Evolutionary conservation across 2,113 vertebrate genomes (phyloP), one percentile per base, ranked within the genome.

Genomic region (Halichoerus grypus): DNA sequence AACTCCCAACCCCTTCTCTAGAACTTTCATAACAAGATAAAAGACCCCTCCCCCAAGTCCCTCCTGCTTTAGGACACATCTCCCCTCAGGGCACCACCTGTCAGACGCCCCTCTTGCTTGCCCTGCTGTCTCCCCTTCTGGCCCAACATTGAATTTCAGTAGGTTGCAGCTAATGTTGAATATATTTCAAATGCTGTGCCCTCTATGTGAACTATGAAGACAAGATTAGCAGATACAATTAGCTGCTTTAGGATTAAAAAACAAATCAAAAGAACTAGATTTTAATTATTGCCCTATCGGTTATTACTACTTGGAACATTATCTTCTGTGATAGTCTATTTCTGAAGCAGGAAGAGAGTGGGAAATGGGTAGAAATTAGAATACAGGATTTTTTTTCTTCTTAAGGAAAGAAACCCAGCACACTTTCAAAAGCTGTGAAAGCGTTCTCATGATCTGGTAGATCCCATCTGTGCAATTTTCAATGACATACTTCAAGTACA

Each of bases 381-480:
- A 93, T 65, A 89, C 39, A 86, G 51, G 18, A 21, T 91, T 84
- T 63, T 88, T 82, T 88, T 84, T 80, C 94, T 84, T 80, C 92
- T 79, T 46, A 91, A 94, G 93, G 77, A 80, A 95, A 88, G 97
- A 88, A 97, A 85, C 74, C 69, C 74, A 94, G 81, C 94, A 95
- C 33, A 86, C 88, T 97, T 97, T 89, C 31, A 79, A 86, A 97
- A 96, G 85, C 92, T 95, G 92, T 8, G 57, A 96, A 96, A 91
- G 61, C 71, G 15, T 82, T 96, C 95, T 96, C 77, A 9, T 86
- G 90, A 94, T 96, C 96, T 93, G 94, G 92, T 96, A 69, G 96
- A 69, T 94, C 92, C 97, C 97, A 97, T 97, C 97, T 98, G 97
- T 97, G 91, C 88, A 12, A 74, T 97, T 97, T 97, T 96, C 95